Evolutionary conservation across 2,797 vertebrate genomes (phyloP).

Genomic region (Helarctos malayanus): DNA sequence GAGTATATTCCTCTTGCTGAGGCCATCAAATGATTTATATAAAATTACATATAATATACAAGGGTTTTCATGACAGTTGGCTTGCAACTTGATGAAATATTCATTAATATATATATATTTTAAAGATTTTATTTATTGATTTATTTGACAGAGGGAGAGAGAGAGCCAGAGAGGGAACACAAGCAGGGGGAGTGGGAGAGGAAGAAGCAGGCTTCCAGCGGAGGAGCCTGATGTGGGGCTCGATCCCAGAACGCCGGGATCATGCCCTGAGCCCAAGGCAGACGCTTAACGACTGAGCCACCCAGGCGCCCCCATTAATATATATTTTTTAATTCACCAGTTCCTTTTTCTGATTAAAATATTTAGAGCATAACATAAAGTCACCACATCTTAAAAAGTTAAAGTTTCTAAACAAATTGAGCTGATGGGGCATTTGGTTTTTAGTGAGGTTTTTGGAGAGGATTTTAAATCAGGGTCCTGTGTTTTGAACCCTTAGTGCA

Average conservation of each 20-base stretch:
- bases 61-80: constrained; percentile 9
- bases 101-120: constrained; percentile 50
- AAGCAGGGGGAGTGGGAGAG: no score
- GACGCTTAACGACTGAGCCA: no score
- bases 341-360: constrained; percentile 58
- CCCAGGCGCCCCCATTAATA: neutral
- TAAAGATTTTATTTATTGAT: no score
- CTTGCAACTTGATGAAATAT: constrained; percentile 62
- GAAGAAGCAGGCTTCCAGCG: no score
- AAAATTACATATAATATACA: constrained; percentile 58
- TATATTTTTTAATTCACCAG: neutral
- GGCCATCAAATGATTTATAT: constrained; percentile 10
- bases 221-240: no score
- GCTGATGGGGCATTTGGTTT: constrained; percentile 55
- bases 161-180: no score
- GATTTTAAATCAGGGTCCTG: constrained; percentile 19
- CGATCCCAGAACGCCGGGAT: no score
- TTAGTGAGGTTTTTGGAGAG: neutral
- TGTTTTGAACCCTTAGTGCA: constrained; percentile 28
- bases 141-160: no score
- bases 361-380: constrained; percentile 56
- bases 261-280: no score
- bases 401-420: constrained; percentile 65
- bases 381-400: constrained; percentile 34
- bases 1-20: constrained; percentile 9